Base-by-base conservation (phyloP, 2,888 invertebrate species). In the Chydorus sphaericus region DNA sequence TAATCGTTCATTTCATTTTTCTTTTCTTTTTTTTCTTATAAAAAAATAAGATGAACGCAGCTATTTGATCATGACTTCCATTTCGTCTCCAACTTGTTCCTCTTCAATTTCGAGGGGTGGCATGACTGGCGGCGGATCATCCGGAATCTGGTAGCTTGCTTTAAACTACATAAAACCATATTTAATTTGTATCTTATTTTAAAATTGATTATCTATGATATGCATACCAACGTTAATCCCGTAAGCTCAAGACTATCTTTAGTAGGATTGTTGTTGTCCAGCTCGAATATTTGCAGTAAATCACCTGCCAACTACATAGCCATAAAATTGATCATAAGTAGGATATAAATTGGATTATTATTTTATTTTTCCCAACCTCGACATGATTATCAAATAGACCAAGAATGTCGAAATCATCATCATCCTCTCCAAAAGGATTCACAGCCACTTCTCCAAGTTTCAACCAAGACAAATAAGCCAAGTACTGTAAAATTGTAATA, bases 371-470 rank as follows among this genome's bases (percentile, higher is more conserved):
- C 7, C 7, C n/a, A 14, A 18, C 36, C 14, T 52, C 36, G 29
- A 31, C 23, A 52, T 52, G 31, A 18, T 52, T 52, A 8, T 52
- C 33, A 23, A 52, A 52, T 18, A 33, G 20, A 4, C 7, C 20
- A 16, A 31, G 18, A 6, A 52, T n/a, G 18, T 52, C 52, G 20
- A 52, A 52, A 33, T 52, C 52, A 14, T 52, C 52, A 4, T 52
- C 52, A 20, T 52, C 52, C n/a, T 52, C 52, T 3, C 52, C 52
- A 20, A 52, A 52, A 3, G 52, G 52, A 18, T 52, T 33, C n/a
- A 52, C 36, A 14, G 36, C 20, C 8, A 52, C 36, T 18, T 52
- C 52, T 4, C 33, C 52, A 16, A 52, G 18, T 18, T 52, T 52
- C 16, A 52, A 23, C 52, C 52, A 52, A n/a, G 33, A 30, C 16